Evolutionary conservation across 2,113 vertebrate species (phyloP), one percentile per base, ranked within the genome.

Genomic region (Puntigrus tetrazona): DNA sequence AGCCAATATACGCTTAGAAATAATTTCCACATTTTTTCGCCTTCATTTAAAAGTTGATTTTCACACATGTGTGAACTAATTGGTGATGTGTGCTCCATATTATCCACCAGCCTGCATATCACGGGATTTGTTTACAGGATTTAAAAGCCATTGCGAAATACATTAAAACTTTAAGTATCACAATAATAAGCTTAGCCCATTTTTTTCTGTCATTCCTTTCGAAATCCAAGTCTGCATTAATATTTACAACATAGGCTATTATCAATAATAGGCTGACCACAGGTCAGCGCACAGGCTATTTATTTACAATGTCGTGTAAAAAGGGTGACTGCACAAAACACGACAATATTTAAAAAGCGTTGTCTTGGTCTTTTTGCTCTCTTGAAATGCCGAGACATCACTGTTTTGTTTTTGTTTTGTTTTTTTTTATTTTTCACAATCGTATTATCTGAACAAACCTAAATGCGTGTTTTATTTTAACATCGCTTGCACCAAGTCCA

Each of bases 401-500:
- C 55, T 7, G 27, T n/a, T 55, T 76, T 52, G 34, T 1, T 13
- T 57, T 57, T n/a, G n/a, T n/a, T n/a, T n/a, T n/a, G n/a, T n/a
- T n/a, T n/a, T n/a, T n/a, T n/a, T n/a, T n/a, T n/a, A n/a, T n/a
- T 43, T 4, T n/a, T 57, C 52, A n/a, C 3, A 22, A 79, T 13
- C 18, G 52, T 13, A 59, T 16, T 79, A 79, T 45, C 38, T 20
- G 18, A 47, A 80, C 38, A 50, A 67, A 31, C 31, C 5, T 45
- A 80, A 47, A 80, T 59, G 10, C 16, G 1, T 22, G 41, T 61
- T 81, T 81, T 81, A 65, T 55, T 70, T 70, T 18, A 7, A 36
- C 22, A 43, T 27, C 59, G 27, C 61, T 70, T 81, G 79, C 65
- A 72, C 29, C 27, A 52, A 70, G 29, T 82, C 80, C 29, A 70